Percentiles rank a stretch among this genome's conserved stretches.
Conservation (phyloP, 2,113 vertebrate genomes). For the Gadus macrocephalus region DNA sequence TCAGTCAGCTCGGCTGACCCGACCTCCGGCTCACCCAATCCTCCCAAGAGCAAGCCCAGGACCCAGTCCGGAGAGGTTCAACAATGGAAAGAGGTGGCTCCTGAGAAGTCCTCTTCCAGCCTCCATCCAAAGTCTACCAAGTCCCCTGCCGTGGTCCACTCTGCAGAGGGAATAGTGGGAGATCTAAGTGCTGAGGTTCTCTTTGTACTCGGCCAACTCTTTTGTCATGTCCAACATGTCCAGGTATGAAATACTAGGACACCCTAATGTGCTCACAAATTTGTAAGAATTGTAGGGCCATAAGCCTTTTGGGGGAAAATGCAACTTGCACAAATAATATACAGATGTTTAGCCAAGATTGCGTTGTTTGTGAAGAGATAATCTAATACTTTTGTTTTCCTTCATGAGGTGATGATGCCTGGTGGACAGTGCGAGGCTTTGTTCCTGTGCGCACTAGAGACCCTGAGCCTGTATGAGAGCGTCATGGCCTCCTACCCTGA, state of each 20-base stretch:
- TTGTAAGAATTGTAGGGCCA: neutral
- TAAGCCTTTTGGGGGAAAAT: too few relatives aligned
- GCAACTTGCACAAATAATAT: too few relatives aligned
- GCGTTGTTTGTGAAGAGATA: too few relatives aligned
- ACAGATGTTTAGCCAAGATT: too few relatives aligned
- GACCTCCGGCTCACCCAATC: neutral
- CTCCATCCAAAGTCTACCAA: neutral
- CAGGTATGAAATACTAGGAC: slow-evolving; percentile 53
- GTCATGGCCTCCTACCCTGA: slow-evolving; percentile 65
- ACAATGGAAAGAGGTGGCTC: neutral
- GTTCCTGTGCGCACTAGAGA: slow-evolving; percentile 83
- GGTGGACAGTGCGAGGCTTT: slow-evolving; percentile 72
- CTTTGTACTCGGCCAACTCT: slow-evolving; percentile 88
- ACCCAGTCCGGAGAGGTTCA: slow-evolving; percentile 9
- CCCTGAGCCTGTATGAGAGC: slow-evolving; percentile 82
- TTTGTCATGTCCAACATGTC: slow-evolving; percentile 89
- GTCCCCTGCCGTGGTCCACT: neutral
- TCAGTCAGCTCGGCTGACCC: neutral
- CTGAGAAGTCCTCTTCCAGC: neutral
- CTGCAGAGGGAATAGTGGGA: neutral
- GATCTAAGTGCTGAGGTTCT: slow-evolving; percentile 73
- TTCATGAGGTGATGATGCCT: slow-evolving; percentile 82
- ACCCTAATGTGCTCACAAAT: neutral
- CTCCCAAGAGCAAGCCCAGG: neutral
- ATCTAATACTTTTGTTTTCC: neutral